A percentile compares a stretch with the other conserved stretches of the same genome.
phyloP scores from a whole-genome alignment of 2,113 vertebrate species.

The Pristiophorus japonicus region DNA sequence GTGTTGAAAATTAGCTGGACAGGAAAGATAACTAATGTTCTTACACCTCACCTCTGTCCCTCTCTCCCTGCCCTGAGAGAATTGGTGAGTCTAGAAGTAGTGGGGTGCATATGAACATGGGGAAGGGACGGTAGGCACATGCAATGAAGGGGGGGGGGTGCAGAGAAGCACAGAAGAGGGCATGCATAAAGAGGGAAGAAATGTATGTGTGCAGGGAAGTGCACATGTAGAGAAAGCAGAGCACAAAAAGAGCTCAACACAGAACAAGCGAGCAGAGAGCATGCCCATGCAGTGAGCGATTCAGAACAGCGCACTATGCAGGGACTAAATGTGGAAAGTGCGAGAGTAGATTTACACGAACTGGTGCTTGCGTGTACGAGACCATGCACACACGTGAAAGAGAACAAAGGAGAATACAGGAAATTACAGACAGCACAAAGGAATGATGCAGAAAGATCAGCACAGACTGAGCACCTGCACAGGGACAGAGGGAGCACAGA shows the following conservation, averaged over 20 bases:
- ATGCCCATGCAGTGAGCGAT: background rate
- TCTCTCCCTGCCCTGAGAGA: background rate
- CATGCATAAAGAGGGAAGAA: background rate
- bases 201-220: background rate
- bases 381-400: background rate
- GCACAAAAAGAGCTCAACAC: background rate
- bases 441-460: background rate
- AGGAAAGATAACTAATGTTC: background rate
- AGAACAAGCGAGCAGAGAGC: background rate
- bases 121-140: background rate
- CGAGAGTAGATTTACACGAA: too few relatives aligned
- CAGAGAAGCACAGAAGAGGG: background rate
- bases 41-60: too few relatives aligned
- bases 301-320: background rate
- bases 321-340: too few relatives aligned
- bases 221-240: too few relatives aligned
- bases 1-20: background rate
- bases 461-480: background rate
- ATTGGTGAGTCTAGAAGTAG: background rate
- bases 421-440: background rate
- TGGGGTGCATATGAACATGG: background rate
- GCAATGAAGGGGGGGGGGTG: background rate
- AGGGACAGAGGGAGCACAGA: background rate
- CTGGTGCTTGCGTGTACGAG: too few relatives aligned
- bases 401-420: background rate